Conservation (phyloP, 2,797 vertebrate genomes). For the Tolypeutes matacus region DNA sequence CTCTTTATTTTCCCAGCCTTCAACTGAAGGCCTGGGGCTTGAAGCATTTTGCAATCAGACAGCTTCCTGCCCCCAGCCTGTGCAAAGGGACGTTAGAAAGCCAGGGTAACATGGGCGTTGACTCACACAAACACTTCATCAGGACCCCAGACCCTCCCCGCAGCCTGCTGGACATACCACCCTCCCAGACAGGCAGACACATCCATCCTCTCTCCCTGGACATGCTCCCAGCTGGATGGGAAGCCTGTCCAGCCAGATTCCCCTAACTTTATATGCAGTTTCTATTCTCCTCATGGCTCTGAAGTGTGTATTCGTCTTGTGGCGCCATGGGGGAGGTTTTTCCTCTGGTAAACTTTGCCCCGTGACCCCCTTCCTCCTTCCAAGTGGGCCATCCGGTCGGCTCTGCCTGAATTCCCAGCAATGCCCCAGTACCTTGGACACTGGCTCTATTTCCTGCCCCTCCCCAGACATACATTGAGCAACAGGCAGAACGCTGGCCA, state of each 20-base stretch:
- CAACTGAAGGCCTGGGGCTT: not conserved
- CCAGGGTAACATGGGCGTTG: not conserved
- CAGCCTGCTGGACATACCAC: not conserved
- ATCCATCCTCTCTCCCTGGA: not conserved
- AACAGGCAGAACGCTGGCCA: not conserved
- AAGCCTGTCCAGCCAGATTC: not conserved
- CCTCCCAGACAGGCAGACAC: not conserved
- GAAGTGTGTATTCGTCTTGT: not conserved
- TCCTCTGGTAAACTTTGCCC: slow-evolving; percentile 68
- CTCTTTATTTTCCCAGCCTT: not conserved
- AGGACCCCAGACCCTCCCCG: not conserved
- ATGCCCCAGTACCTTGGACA: slow-evolving; percentile 57
- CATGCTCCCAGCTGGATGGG: not conserved
- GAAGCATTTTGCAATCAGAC: not conserved
- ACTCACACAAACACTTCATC: not conserved
- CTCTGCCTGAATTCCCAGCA: slow-evolving; percentile 58
- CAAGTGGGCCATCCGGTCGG: slow-evolving; percentile 50
- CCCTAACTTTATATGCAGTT: not conserved
- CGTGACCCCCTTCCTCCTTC: slow-evolving; percentile 44
- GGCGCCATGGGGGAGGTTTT: not conserved
- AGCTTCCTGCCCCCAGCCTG: not conserved
- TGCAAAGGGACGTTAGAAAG: not conserved
- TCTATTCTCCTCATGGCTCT: not conserved
- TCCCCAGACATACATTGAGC: slow-evolving; percentile 7
- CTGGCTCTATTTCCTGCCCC: slow-evolving; percentile 63